Evolutionary conservation across 1,140 invertebrate genomes (phyloP), one percentile per base, ranked within the genome.

Genomic region (Drosophila cardini): DNA sequence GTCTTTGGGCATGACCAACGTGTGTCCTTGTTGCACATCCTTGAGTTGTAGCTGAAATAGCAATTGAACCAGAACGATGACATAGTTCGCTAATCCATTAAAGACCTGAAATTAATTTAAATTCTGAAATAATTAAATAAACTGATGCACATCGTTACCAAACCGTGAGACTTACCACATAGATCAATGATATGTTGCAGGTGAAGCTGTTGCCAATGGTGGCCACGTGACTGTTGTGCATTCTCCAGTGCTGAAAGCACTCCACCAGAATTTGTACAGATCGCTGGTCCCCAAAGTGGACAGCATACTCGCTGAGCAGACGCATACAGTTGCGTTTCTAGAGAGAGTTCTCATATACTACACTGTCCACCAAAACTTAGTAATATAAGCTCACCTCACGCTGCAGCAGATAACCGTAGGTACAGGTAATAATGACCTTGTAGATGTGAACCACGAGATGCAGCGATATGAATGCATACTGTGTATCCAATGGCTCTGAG

Each of bases 41-140:
- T 86, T 87, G 13, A 53, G 61, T 42, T 80, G 78, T 6, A 79
- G 69, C 42, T 91, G 90, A 18, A 90, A 91, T 0, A 91, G 72
- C 38, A 91, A 16, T 60, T 91, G 90, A 10, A 91, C 90, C 18
- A 91, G 53, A 4, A 91, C 76, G 42, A 91, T 75, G 11, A 90
- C 82, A 48, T 91, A 90, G 64, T 90, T 90, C 1, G 80, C 73
- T 45, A 91, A 72, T 6, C 75, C 80, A 42, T 91, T 91, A 32
- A 84, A 73, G 2, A 80, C 57, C 89, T 91, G 46, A 21, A n/a
- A 32, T 2, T 1, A 1, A 40, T 40, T 2, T 4, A n/a, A 40
- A 13, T 36, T 3, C 21, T 26, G 21, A 36, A 36, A 36, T 36
- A 8, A 40, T 40, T 11, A 10, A 11, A n/a, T 38, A 11, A 38